These are phyloP conservation scores for Peucedramus taeniatus DNA, from an alignment of 2,113 vertebrate genomes.

Conservation along the genomic window DNA sequence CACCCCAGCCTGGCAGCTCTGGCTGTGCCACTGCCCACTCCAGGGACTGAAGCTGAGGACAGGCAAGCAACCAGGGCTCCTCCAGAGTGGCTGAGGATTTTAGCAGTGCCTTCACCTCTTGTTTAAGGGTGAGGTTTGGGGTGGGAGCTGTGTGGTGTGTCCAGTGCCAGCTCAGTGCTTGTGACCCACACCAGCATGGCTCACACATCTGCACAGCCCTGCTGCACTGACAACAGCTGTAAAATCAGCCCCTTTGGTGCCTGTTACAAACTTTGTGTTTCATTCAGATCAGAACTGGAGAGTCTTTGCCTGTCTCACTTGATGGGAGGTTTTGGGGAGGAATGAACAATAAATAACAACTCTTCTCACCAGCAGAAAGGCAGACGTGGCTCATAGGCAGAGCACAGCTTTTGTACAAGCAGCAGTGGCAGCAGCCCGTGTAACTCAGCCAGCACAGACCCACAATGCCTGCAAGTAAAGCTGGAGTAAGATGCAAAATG, in stretches of 20 bases:
- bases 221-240: rapidly evolving
- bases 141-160: too few species aligned
- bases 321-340: neutral
- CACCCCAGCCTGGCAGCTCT: neutral
- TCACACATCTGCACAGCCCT: neutral
- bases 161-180: neutral
- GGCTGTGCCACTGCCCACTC: rapidly evolving
- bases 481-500: neutral
- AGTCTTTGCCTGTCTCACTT: neutral
- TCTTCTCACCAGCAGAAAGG: neutral
- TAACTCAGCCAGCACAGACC: neutral
- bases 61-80: neutral
- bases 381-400: rapidly evolving
- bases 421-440: neutral
- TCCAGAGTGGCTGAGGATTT: neutral
- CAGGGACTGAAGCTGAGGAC: neutral
- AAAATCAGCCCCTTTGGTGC: neutral
- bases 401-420: neutral
- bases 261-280: neutral
- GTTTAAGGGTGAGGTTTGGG: neutral
- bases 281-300: neutral
- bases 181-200: neutral
- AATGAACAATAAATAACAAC: neutral
- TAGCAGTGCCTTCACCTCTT: neutral
- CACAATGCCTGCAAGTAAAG: neutral